Base-by-base conservation (phyloP, 2,113 vertebrate genomes). In the Pituophis catenifer region DNA sequence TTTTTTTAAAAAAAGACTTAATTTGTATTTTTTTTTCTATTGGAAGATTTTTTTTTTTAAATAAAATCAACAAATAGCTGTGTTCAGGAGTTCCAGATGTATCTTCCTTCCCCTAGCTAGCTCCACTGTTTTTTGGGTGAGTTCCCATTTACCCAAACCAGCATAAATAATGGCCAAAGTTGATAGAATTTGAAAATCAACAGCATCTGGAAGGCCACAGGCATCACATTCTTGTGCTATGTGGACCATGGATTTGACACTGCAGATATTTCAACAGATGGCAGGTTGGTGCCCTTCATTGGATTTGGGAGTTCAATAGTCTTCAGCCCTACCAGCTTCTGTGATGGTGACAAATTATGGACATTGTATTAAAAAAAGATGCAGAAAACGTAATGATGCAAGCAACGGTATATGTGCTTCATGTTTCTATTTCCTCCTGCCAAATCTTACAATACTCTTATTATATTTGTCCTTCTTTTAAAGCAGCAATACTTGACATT, bases 1-100 rank as follows among this genome's bases (percentile, higher is more conserved):
- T 0, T 53, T 92, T 95, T 65, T 62, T 26, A 10, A 52, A 52
- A 54, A 29, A 0, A 0, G 50, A 5, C 0, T 0, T 89, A 7
- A 0, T 21, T 70, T 75, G 33, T 93, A 93, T 53, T 8, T 94
- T 38, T 58, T 70, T 70, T 93, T 52, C 55, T 10, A 13, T 52
- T 86, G n/a, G 13, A 86, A 10, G 5, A n/a, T 59, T 89, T 38
- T 88, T 23, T 23, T n/a, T 15, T 1, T 1, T 1, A 38, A 38
- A 38, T 38, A 26, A 10, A 54, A 70, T 95, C 86, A 90, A 90
- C 90, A 93, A 86, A 90, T 59, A 44, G 53, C 24, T 52, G n/a
- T 90, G 19, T 62, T 24, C 26, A 2, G 23, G 53, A 89, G 38
- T 62, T 50, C 26, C 2, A 15, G 62, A 48, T 81, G 23, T 9